Evolutionary conservation across 1,140 invertebrate genomes (phyloP).

Genomic region (Nephotettix cincticeps): DNA sequence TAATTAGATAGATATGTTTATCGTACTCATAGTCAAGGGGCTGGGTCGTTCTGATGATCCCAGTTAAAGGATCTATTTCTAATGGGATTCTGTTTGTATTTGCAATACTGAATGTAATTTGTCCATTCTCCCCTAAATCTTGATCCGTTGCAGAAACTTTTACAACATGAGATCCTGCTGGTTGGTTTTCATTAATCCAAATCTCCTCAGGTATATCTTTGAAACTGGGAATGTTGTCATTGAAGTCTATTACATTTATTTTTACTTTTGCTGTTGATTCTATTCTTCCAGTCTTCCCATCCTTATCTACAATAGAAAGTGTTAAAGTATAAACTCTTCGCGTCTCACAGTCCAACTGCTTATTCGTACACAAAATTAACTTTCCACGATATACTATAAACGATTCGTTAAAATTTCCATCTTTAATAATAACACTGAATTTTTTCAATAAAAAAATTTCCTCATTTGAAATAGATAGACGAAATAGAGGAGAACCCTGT

Average conservation of each 20-base stretch:
- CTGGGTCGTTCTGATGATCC: conserved; percentile 79
- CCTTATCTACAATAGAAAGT: conserved; percentile 79
- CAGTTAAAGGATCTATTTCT: conserved; percentile 92
- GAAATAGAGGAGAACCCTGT: conserved; percentile 80
- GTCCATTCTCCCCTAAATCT: conserved; percentile 91
- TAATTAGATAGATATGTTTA: conserved; percentile 74
- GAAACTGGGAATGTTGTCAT: conserved; percentile 90
- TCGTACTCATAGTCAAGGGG: conserved; percentile 89
- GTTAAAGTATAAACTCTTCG: conserved; percentile 79
- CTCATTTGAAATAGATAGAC: conserved; percentile 80
- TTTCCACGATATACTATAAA: conserved; percentile 85
- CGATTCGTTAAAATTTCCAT: conserved; percentile 69
- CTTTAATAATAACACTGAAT: conserved; percentile 79
- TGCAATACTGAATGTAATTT: conserved; percentile 89
- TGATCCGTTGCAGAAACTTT: conserved; percentile 80
- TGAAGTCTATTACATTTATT: conserved; percentile 81
- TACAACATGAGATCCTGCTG: conserved; percentile 75
- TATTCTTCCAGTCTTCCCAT: conserved; percentile 74
- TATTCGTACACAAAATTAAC: conserved; percentile 72
- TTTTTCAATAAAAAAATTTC: conserved; percentile 78
- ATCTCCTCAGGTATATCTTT: conserved; percentile 65
- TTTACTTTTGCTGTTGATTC: conserved; percentile 86
- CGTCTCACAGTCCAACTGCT: conserved; percentile 75
- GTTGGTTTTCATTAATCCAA: conserved; percentile 81
- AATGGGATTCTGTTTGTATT: conserved; percentile 89